Conservation (phyloP, 2,797 vertebrate genomes). For the Malurus splendens region DNA sequence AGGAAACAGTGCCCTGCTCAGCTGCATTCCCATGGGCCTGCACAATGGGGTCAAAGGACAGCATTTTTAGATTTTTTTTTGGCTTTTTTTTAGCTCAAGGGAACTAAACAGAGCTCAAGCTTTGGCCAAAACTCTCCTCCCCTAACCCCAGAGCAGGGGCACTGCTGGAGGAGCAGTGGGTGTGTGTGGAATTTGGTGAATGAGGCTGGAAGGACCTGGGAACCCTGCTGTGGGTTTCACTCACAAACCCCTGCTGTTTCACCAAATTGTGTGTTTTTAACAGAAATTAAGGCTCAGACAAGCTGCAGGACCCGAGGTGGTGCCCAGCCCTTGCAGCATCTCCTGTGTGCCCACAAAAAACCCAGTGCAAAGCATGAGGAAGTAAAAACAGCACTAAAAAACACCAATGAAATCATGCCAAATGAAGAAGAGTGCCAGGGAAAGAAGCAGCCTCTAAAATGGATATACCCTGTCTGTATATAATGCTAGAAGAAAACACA, state of each 20-base stretch:
- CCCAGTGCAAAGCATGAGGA: neutral
- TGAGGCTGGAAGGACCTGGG: neutral
- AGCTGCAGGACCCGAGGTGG: neutral
- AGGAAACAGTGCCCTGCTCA: neutral
- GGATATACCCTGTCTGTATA: neutral
- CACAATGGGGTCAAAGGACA: neutral
- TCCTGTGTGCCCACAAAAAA: neutral
- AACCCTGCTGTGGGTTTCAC: neutral
- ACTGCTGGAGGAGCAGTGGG: neutral
- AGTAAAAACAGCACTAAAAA: neutral
- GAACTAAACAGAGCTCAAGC: neutral
- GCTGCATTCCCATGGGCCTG: neutral
- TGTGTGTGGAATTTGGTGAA: neutral
- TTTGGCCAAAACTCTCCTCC: neutral
- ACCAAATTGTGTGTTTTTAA: neutral
- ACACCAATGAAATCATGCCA: neutral
- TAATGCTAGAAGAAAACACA: neutral
- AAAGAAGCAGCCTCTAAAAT: neutral
- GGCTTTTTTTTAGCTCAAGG: neutral
- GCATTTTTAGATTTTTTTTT: neutral
- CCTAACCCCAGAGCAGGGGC: neutral
- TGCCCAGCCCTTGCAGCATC: neutral
- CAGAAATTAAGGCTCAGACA: neutral
- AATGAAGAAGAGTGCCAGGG: neutral
- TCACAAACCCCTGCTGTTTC: neutral